These are phyloP conservation scores for Solen grandis DNA, from an alignment of 1,140 invertebrate genomes.

Conservation along the genomic window DNA sequence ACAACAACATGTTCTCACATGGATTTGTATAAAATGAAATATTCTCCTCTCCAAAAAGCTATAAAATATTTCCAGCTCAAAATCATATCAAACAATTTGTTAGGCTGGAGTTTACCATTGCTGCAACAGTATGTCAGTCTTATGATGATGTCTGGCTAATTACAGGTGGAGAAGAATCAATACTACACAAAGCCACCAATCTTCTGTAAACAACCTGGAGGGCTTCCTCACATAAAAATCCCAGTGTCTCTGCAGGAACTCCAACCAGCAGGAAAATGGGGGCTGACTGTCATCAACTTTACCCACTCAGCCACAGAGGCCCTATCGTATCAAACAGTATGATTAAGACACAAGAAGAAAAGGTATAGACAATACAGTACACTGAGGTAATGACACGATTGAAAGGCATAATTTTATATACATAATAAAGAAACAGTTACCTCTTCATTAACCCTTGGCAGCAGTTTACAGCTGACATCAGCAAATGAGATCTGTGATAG, in stretches of 20 bases:
- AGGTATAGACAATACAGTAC: neutral
- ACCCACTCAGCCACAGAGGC: too few species aligned
- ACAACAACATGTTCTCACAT: neutral
- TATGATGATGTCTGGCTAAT: too few species aligned
- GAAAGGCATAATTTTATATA: too few species aligned
- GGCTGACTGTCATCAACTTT: too few species aligned
- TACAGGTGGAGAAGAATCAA: neutral
- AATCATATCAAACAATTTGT: neutral
- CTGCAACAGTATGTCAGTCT: too few species aligned
- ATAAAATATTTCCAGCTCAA: neutral
- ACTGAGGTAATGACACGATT: neutral
- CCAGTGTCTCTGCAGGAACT: too few species aligned
- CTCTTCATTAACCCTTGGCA: conserved; percentile 87
- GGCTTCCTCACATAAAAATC: too few species aligned
- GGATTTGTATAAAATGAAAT: neutral
- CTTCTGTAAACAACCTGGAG: too few species aligned
- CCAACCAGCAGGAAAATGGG: too few species aligned
- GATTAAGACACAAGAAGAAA: neutral
- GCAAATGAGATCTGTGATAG: conserved; percentile 85
- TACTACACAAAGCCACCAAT: neutral
- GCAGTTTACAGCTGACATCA: conserved; percentile 86
- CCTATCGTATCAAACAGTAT: too few species aligned
- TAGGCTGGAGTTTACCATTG: too few species aligned
- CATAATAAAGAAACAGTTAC: too few species aligned
- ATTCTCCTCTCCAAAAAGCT: neutral